phyloP scores from a whole-genome alignment of 2,797 vertebrate genomes.

The Gymnoscopelus braueri region DNA sequence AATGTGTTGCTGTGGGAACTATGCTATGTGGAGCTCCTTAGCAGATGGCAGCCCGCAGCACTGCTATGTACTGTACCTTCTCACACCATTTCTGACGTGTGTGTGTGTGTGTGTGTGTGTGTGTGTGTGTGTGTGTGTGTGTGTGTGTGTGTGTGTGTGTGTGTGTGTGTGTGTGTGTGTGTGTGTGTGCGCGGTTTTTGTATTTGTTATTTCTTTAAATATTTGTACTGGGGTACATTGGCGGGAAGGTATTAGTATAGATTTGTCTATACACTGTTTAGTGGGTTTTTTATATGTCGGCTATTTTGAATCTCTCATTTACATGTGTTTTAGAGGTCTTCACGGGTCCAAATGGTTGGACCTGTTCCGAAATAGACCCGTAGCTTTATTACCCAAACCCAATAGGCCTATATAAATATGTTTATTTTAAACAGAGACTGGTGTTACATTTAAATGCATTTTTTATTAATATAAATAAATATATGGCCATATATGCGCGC shows the following conservation, averaged over 20 bases:
- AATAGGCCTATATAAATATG: no score
- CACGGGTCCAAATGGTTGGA: no score
- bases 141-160: constrained; percentile 1
- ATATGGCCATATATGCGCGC: no score
- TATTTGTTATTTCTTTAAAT: not conserved
- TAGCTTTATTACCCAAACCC: no score
- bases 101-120: constrained; percentile 5
- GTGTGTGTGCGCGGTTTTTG: constrained; percentile 9
- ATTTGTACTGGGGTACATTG: not conserved
- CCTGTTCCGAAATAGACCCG: no score
- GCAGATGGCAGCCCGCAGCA: constrained; percentile 53
- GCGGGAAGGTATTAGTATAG: not conserved
- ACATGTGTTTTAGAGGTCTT: no score
- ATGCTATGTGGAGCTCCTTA: constrained; percentile 34
- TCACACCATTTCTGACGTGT: constrained; percentile 39
- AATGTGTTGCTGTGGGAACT: constrained; percentile 70
- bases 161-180: not conserved
- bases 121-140: constrained; percentile 7
- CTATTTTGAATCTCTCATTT: no score
- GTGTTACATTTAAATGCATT: no score
- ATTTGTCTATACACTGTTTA: not conserved
- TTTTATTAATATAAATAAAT: no score
- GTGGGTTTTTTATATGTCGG: no score
- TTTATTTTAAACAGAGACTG: no score
- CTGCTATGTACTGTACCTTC: constrained; percentile 27